Evolutionary conservation across 2,888 invertebrate species (phyloP).

Genomic region (Andricus quercusramuli): DNA sequence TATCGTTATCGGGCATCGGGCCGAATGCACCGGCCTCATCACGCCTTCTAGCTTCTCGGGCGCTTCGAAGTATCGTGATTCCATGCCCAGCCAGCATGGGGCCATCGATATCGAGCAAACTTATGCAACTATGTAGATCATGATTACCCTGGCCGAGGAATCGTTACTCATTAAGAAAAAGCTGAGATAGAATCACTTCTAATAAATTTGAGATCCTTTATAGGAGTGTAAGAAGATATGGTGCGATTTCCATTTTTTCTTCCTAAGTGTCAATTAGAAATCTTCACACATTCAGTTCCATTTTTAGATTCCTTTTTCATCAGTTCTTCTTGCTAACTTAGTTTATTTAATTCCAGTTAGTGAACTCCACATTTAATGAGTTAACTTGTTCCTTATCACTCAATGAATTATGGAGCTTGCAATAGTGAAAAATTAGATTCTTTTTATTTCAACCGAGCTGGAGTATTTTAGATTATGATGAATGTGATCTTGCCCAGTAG

Average conservation of each 20-base stretch:
- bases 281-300: conserved; percentile 2
- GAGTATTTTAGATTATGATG: too few relatives aligned
- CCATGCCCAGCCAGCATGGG: conserved; percentile 20
- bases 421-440: neutral
- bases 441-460: neutral
- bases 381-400: neutral
- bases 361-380: neutral
- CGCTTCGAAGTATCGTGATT: conserved; percentile 30
- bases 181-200: conserved; percentile 27
- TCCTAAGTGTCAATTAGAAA: conserved; percentile 9
- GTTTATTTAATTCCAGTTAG: neutral
- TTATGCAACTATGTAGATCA: conserved; percentile 38
- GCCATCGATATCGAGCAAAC: conserved; percentile 34
- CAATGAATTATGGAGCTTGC: neutral
- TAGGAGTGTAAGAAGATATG: conserved; percentile 7
- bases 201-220: conserved; percentile 23
- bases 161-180: conserved; percentile 37
- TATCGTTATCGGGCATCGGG: conserved; percentile 25
- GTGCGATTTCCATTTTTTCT: conserved; percentile 3
- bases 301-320: neutral
- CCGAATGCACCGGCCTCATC: conserved; percentile 26
- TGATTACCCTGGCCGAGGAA: conserved; percentile 31
- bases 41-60: conserved; percentile 35
- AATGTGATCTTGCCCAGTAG: too few relatives aligned
- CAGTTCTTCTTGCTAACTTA: neutral